Evolutionary conservation across 1,140 invertebrate species (phyloP), one percentile per base, ranked within the genome.

Genomic region (Drosophila bocki): DNA sequence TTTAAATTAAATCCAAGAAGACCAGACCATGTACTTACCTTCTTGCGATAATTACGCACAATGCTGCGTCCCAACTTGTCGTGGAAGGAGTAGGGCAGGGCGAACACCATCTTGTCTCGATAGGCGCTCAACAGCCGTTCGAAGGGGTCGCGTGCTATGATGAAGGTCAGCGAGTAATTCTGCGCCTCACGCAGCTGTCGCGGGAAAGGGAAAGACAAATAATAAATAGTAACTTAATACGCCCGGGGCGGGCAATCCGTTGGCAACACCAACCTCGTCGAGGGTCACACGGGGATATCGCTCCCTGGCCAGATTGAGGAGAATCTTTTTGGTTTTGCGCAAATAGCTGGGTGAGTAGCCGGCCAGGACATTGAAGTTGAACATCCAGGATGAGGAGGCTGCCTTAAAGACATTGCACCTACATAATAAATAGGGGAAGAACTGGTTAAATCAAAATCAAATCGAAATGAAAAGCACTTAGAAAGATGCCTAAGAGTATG

Each of bases 81-180:
- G 79, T 97, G 96, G 86, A 96, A 95, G 15, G 96, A 96, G 90
- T 96, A 96, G 0, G 96, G 96, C 78, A 96, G 94, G 44, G 96
- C 96, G 80, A 96, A 96, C 72, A 97, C 95, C 70, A 98, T 95
- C 93, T 98, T 98, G 91, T 98, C 97, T 79, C 97, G 95, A 93
- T 98, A 99, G 15, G 97, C 97, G 44, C 97, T 98, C 47, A 98
- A 94, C 39, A 98, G 93, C 82, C 98, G 94, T 92, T 99, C 97
- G 74, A 98, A 95, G 9, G 98, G 98, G 94, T 98, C 97, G 60
- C 98, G 94, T 0, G 97, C 97, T 77, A 99, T 98, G 48, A 98
- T 94, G 86, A 98, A 97, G 60, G 96, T 96, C 51, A 96, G 94
- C 59, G 95, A 95, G 86, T 95, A 94, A 80, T 95, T 95, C 78